A percentile compares a stretch with the other conserved stretches of the same genome.
phyloP scores from a whole-genome alignment of 2,888 invertebrate species.

The Xestia sexstrigata region DNA sequence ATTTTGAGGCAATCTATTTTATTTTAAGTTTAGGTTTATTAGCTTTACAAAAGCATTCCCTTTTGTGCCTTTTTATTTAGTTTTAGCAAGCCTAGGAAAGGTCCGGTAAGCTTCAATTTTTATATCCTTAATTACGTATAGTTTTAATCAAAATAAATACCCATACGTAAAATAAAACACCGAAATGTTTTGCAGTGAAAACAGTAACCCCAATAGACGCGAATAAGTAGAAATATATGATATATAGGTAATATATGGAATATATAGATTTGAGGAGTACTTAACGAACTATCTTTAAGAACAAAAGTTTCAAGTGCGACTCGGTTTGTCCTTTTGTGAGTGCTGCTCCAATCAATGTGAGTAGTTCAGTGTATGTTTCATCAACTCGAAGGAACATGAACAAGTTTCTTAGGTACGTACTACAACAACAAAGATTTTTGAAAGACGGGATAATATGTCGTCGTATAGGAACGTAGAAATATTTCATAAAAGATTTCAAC shows the following conservation, averaged over 20 bases:
- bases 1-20: neutral
- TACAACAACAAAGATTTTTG: constrained; percentile 13
- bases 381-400: constrained; percentile 24
- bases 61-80: constrained; percentile 63
- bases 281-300: constrained; percentile 33
- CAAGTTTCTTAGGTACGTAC: constrained; percentile 12
- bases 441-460: neutral
- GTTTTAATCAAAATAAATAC: constrained; percentile 3
- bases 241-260: neutral
- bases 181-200: neutral
- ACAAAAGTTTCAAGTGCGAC: constrained; percentile 36
- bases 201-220: neutral
- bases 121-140: neutral
- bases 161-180: neutral
- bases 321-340: constrained; percentile 45
- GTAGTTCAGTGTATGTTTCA: constrained; percentile 38
- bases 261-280: constrained; percentile 8
- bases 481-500: neutral
- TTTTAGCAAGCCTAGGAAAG: constrained; percentile 25
- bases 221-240: neutral
- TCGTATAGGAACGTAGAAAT: neutral
- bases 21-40: constrained; percentile 29
- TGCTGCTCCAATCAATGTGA: constrained; percentile 42
- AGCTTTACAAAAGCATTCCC: constrained; percentile 57
- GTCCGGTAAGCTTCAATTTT: constrained; percentile 2